Evolutionary conservation across 2,797 vertebrate genomes (phyloP), one percentile per base, ranked within the genome.

Genomic region (Ispidina picta): DNA sequence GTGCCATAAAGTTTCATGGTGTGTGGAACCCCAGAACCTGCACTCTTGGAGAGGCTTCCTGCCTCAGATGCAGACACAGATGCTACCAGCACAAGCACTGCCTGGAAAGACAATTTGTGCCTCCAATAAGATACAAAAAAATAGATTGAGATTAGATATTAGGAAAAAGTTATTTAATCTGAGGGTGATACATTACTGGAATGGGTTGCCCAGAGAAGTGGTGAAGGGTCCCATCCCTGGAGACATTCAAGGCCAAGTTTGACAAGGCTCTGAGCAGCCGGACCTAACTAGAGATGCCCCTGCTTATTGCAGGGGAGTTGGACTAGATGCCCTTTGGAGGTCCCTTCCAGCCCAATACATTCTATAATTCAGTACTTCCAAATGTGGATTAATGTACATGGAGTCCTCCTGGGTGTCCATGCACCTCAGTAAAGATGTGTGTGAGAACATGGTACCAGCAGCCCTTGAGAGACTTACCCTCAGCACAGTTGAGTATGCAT

Each of bases 31-130:
- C 39, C 58, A n/a, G 60, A 33, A 20, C 15, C 26, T 21, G 25
- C 0, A 0, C 8, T 37, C 60, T 39, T 18, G 37, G 52, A 64
- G 59, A 26, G 35, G 14, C n/a, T 77, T 39, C 58, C 54, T 29
- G 49, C 17, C 58, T 81, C 51, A 29, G 28, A 28, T 5, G 16
- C 4, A 0, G 17, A 15, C 59, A 29, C 55, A 28, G 43, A 16
- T 16, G 2, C 9, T 19, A 1, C 33, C 23, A 26, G 43, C 0
- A 0, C 59, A 56, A 63, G 11, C 19, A 3, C 10, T 21, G 16
- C 46, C 60, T 37, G 49, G 44, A 64, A 64, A 70, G 55, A 11
- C n/a, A 43, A 0, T 51, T 46, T 26, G 15, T 64, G 35, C 55
- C 60, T 54, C 13, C 33, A 18, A 15, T 39, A 39, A 39, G 14